Base-by-base conservation (phyloP, 2,888 invertebrate genomes). In the Pyrochroa serraticornis region DNA sequence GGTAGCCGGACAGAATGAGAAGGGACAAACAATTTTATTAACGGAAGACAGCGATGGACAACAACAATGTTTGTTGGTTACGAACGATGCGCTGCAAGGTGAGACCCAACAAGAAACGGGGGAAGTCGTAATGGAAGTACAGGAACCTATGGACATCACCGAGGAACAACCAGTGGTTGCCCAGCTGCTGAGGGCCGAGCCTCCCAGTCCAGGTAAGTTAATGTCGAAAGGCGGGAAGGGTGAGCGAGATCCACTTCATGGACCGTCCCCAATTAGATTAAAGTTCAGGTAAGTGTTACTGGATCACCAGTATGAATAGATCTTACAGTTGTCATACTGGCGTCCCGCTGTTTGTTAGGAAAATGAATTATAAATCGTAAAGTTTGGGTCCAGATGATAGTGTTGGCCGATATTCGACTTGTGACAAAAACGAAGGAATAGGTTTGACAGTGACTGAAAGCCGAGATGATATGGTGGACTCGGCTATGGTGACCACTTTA, bases 171-270 rank as follows among this genome's bases (percentile, higher is more conserved):
- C 53, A 79, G 90, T 93, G 72, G 91, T 92, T 57, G 93, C 93
- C 60, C 92, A 93, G 80, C 88, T 93, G 53, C 88, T 93, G 51
- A 90, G 92, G 81, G 91, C 92, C 0, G 92, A 92, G 75, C 85
- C 90, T 67, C 92, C 92, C 33, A 90, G 91, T 66, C 92, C 92
- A 69, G 92, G 92, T 91, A 78, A 79, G 72, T 72, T 37, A 49
- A 14, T 13, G n/a, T n/a, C 12, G 6, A 30, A 47, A 30, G 32
- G 32, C n/a, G n/a, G n/a, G n/a, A n/a, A n/a, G n/a, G n/a, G n/a
- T n/a, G n/a, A n/a, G n/a, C n/a, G n/a, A n/a, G n/a, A n/a, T n/a
- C n/a, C n/a, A n/a, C n/a, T n/a, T n/a, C n/a, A n/a, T n/a, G n/a
- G n/a, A n/a, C n/a, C n/a, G n/a, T n/a, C n/a, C n/a, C n/a, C n/a